Evolutionary conservation across 2,888 invertebrate species (phyloP), one percentile per base, ranked within the genome.

Genomic region (Sarcophaga variegata): DNA sequence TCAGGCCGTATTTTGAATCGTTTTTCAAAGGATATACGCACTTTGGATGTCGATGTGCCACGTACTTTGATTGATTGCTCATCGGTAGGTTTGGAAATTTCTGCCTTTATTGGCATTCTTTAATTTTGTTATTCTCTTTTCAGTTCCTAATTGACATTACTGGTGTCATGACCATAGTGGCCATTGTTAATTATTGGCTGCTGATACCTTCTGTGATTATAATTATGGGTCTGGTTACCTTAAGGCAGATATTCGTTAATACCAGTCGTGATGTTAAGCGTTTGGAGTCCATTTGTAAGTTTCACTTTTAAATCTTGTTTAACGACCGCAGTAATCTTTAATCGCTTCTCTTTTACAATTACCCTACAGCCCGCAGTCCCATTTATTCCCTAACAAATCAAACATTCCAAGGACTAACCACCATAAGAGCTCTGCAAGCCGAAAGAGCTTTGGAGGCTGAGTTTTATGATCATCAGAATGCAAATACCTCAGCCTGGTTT

Each of bases 321-420:
- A 10, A 37, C 17, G 25, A 17, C 1, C 4, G 11, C 17, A 3
- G 22, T n/a, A 45, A 17, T 20, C 74, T 72, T 37, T 37, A 37
- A 37, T 2, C 37, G 8, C 0, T 37, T 2, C 10, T 37, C 37
- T 37, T 75, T 37, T 75, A 76, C 64, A 54, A 37, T 20, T 17
- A 45, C 45, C 71, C 92, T 91, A 37, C 92, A 97, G 97, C 96
- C 72, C 95, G 96, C 72, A 97, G 96, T 90, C 97, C 97, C 0
- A 95, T 97, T 4, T 97, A 96, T 91, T 95, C 95, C 0, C 97
- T 97, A 90, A 94, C 97, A 84, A 96, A 95, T 89, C 95, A 96
- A 49, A 96, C 96, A 0, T 94, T 97, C 47, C 95, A 96, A 90
- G 97, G 97, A 1, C 92, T 97, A 17, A 95, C 96, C n/a, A 97